These are phyloP conservation scores for Chaenodraco wilsoni DNA, from an alignment of 2,797 vertebrate species.

Conservation along the genomic window DNA sequence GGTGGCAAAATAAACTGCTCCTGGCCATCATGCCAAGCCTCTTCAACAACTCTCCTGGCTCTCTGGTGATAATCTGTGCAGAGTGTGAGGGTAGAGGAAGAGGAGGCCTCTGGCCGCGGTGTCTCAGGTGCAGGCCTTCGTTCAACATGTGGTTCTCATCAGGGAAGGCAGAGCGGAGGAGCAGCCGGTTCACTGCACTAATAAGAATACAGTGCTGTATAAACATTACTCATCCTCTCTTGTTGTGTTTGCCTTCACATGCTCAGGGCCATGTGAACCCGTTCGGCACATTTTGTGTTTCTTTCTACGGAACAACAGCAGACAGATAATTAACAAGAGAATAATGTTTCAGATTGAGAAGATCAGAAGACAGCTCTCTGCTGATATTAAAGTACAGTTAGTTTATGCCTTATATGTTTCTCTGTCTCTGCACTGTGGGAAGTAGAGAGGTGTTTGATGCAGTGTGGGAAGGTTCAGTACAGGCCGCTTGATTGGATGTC, in stretches of 20 bases:
- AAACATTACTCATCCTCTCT: slow-evolving; percentile 72
- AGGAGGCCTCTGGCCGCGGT: slow-evolving; percentile 36
- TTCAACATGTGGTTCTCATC: slow-evolving; percentile 80
- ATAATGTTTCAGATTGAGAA: slow-evolving; percentile 7
- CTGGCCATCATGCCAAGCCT: slow-evolving; percentile 34
- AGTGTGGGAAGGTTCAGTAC: slow-evolving; percentile 67
- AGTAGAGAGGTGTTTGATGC: slow-evolving; percentile 61
- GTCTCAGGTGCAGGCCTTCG: slow-evolving; percentile 55
- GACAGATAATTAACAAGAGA: neutral
- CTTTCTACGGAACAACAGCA: slow-evolving; percentile 1
- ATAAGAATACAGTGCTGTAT: slow-evolving; percentile 58
- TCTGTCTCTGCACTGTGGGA: slow-evolving; percentile 63
- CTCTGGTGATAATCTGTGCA: slow-evolving; percentile 24
- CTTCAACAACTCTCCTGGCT: slow-evolving; percentile 28
- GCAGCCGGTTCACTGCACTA: slow-evolving; percentile 57
- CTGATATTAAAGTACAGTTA: slow-evolving; percentile 8
- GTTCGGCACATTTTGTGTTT: slow-evolving; percentile 29
- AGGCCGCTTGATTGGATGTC: slow-evolving; percentile 75
- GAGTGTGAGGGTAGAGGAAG: slow-evolving; percentile 26
- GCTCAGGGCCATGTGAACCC: slow-evolving; percentile 48
- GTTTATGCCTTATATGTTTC: slow-evolving; percentile 36
- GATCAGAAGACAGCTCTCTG: slow-evolving; percentile 2
- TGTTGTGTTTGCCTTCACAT: slow-evolving; percentile 62
- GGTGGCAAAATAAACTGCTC: slow-evolving; percentile 67
- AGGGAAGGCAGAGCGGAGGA: slow-evolving; percentile 46